Conservation (phyloP, 1,140 invertebrate genomes). For the Hycleus phaleratus region DNA sequence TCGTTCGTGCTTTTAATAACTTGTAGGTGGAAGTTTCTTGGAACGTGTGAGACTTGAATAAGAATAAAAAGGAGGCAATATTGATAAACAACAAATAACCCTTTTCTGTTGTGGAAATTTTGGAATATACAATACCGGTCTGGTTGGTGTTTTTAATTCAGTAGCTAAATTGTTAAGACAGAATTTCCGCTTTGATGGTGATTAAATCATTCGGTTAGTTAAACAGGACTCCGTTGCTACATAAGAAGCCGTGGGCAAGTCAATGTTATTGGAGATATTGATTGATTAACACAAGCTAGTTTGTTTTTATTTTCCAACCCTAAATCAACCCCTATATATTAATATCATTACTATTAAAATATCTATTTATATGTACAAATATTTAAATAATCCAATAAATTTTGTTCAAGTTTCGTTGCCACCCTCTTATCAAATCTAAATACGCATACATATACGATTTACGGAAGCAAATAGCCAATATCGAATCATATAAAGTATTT, state of each 20-base stretch:
- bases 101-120: too few species aligned
- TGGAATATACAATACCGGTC: background rate
- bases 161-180: constrained; percentile 29
- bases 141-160: constrained; percentile 25
- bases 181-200: constrained; percentile 24
- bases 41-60: too few species aligned
- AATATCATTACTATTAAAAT: too few species aligned
- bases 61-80: too few species aligned
- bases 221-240: constrained; percentile 12
- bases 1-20: too few species aligned
- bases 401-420: background rate
- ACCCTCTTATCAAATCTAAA: background rate
- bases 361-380: too few species aligned
- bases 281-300: constrained; percentile 27
- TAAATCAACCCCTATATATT: background rate
- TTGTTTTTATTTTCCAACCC: constrained; percentile 15
- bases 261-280: constrained; percentile 29
- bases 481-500: constrained; percentile 18
- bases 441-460: background rate
- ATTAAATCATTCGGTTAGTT: constrained; percentile 34
- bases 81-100: too few species aligned
- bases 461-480: constrained; percentile 13
- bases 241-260: constrained; percentile 11
- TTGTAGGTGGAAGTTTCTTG: too few species aligned
- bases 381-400: constrained; percentile 2